Evolutionary conservation across 30 jellyfish, hydroid and myxozoan species (phyloP).

Genomic region (Sanderia malayensis): DNA sequence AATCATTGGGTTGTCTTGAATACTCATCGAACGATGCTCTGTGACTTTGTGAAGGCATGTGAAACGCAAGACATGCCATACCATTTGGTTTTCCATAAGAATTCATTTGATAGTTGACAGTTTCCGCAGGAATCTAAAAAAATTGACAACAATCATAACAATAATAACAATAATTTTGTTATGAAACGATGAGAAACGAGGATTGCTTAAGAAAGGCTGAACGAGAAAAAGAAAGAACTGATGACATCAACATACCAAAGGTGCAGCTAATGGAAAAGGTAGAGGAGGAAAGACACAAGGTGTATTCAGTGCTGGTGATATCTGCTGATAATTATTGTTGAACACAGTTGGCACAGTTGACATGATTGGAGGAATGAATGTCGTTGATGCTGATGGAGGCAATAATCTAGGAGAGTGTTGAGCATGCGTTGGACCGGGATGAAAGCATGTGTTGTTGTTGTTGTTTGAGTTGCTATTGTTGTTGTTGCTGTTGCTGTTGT

Average conservation of each 20-base stretch:
- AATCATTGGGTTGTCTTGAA: neutral
- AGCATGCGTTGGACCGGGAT: constrained; percentile 16
- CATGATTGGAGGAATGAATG: constrained; percentile 43
- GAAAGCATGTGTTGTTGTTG: constrained; percentile 64
- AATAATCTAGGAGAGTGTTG: constrained; percentile 33
- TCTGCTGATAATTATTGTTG: constrained; percentile 38
- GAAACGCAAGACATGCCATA: neutral
- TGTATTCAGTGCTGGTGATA: constrained; percentile 55
- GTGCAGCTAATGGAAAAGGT: constrained; percentile 32
- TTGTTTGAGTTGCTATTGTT: constrained; percentile 46
- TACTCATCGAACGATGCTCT: neutral
- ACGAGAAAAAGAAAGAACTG: no score
- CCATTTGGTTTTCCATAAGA: neutral
- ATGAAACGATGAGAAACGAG: no score
- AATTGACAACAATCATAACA: neutral
- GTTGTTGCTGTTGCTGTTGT: constrained; percentile 67
- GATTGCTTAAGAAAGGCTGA: no score
- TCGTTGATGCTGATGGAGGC: constrained; percentile 38
- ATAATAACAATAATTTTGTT: neutral
- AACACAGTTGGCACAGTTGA: constrained; percentile 58
- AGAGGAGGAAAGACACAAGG: constrained; percentile 54
- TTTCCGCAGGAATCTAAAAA: neutral
- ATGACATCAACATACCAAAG: constrained; percentile 18
- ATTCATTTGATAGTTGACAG: neutral
- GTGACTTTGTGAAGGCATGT: neutral